Conservation (phyloP, 2,113 vertebrate species). For the Cyanoderma ruficeps region DNA sequence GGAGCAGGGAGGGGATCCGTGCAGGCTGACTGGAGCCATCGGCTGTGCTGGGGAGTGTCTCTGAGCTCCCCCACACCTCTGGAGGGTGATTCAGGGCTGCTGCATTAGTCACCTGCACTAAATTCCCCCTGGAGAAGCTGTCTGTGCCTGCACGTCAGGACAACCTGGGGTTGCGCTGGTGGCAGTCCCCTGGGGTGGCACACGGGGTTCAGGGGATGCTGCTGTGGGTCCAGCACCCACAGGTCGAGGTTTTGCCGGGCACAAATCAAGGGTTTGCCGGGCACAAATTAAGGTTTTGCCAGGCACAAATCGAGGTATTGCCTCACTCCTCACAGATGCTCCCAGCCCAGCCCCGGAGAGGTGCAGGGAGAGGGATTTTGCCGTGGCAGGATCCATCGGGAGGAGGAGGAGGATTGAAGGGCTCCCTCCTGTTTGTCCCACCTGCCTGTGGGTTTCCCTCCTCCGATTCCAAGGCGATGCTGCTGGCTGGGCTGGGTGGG, state of each 20-base stretch:
- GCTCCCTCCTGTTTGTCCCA: not conserved
- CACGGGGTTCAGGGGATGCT: not conserved
- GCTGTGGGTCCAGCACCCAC: not conserved
- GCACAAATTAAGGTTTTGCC: too few relatives aligned
- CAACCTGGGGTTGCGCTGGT: not conserved
- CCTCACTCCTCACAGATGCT: not conserved
- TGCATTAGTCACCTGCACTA: conserved; percentile 44
- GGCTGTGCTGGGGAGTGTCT: fast-evolving
- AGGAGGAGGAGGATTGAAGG: fast-evolving
- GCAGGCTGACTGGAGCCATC: not conserved
- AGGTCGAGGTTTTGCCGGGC: not conserved
- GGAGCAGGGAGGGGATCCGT: not conserved
- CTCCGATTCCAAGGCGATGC: fast-evolving
- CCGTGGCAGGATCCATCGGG: fast-evolving
- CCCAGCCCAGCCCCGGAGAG: not conserved
- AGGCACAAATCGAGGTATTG: not conserved
- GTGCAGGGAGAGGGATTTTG: not conserved
- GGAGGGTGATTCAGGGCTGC: conserved; percentile 40
- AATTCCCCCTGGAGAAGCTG: not conserved
- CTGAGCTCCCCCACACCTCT: not conserved
- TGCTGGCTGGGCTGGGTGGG: not conserved
- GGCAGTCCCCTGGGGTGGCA: not conserved
- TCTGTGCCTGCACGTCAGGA: not conserved
- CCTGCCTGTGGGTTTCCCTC: not conserved
- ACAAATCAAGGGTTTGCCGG: too few relatives aligned